Percentiles rank a stretch among this genome's conserved stretches.
Conservation (phyloP, 2,888 invertebrate species). For the Acrobasis repandana region DNA sequence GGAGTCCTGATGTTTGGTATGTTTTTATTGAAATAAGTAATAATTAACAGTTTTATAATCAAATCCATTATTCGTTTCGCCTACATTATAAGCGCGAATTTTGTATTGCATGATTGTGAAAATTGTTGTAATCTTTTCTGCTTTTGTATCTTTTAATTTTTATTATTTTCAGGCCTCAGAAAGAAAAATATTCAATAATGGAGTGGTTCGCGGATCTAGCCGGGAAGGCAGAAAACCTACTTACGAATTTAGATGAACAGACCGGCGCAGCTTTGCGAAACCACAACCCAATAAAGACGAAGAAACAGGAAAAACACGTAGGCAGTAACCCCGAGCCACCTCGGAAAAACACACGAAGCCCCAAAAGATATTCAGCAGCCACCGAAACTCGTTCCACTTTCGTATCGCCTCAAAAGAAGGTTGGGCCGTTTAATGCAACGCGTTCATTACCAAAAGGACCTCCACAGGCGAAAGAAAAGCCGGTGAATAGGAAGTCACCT, state of each 20-base stretch:
- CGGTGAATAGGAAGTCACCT: conserved; percentile 42
- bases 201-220: conserved; percentile 89
- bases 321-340: conserved; percentile 29
- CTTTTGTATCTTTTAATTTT: too few species aligned
- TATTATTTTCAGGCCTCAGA: conserved; percentile 10
- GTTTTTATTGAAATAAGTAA: background rate
- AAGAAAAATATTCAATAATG: conserved; percentile 63
- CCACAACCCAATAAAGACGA: conserved; percentile 51
- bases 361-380: conserved; percentile 44
- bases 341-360: conserved; percentile 46
- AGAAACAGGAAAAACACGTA: conserved; percentile 44
- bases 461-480: conserved; percentile 35
- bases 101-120: background rate
- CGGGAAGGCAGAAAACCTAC: conserved; percentile 88
- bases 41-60: background rate
- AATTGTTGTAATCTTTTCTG: background rate
- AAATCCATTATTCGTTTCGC: too few species aligned
- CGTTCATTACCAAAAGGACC: conserved; percentile 41
- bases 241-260: conserved; percentile 89
- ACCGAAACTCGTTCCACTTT: conserved; percentile 47
- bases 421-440: conserved; percentile 39
- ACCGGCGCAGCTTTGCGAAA: conserved; percentile 85
- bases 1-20: background rate
- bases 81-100: background rate
- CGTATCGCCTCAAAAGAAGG: conserved; percentile 39